These are phyloP conservation scores for Stegophylla sp. DNA, from an alignment of 2,888 invertebrate species.

Conservation along the genomic window DNA sequence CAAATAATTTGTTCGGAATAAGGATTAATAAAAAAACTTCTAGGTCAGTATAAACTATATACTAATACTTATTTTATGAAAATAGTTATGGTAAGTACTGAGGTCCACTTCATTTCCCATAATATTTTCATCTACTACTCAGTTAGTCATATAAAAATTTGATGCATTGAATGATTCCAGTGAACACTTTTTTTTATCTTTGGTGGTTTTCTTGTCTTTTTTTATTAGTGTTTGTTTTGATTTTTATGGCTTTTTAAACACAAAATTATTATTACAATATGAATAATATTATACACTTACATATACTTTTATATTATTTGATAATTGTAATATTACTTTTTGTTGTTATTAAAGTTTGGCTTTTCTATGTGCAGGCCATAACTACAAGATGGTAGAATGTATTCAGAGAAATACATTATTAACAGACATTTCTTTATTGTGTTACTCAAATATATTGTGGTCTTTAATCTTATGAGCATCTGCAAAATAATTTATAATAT, in stretches of 20 bases:
- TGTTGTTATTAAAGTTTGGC: conserved; percentile 60
- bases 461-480: conserved; percentile 67
- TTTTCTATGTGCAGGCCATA: conserved; percentile 62
- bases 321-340: conserved; percentile 59
- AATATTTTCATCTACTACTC: conserved; percentile 59
- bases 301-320: conserved; percentile 40
- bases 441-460: conserved; percentile 69
- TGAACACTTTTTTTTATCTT: conserved; percentile 34
- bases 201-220: conserved; percentile 32
- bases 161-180: conserved; percentile 13
- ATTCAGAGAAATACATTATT: conserved; percentile 65
- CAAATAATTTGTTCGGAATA: conserved; percentile 63
- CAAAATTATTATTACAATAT: neutral
- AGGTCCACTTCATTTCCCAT: conserved; percentile 59
- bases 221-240: conserved; percentile 59
- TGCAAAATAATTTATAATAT: conserved; percentile 64
- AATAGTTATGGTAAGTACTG: conserved; percentile 61
- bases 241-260: conserved; percentile 57
- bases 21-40: conserved; percentile 65
- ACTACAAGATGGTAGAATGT: conserved; percentile 68
- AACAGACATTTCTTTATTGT: conserved; percentile 66
- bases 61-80: conserved; percentile 68
- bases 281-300: no score
- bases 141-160: conserved; percentile 39
- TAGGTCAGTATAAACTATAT: conserved; percentile 69